Evolutionary conservation across 2,888 invertebrate genomes (phyloP), one percentile per base, ranked within the genome.

Genomic region (Drosophila percnosoma): DNA sequence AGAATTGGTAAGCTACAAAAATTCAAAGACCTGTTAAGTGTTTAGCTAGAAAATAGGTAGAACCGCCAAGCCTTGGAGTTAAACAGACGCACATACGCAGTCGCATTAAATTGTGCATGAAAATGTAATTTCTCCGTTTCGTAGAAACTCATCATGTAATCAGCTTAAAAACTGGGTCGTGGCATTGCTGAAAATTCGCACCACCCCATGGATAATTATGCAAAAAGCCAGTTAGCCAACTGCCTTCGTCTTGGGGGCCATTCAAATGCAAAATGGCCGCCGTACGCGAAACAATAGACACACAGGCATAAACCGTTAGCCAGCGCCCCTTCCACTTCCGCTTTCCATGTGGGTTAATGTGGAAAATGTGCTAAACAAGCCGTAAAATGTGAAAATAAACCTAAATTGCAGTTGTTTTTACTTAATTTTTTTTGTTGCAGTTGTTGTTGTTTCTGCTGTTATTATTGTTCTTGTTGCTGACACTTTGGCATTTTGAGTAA

Each of bases 321-420:
- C 18, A 38, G 24, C n/a, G 34, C 66, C 40, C 55, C 51, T 24
- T 29, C 58, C 38, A 67, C 57, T 65, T 73, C 69, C 67, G 60
- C 65, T 78, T 72, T 59, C 78, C 82, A 82, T 80, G 75, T 84
- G 86, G 84, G 84, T 78, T 84, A 84, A 84, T 84, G 84, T 83
- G 88, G 64, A 70, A 87, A 84, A 85, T 82, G 87, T 86, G 88
- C 88, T 85, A 85, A 85, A 68, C 76, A 79, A 73, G 75, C 68
- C 67, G 67, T 64, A 71, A 65, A 74, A 74, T 62, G 70, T 53
- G 8, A 52, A 69, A 73, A 77, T 78, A 74, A 74, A 85, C 75
- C 68, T 68, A 85, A 80, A 82, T 87, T 84, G 75, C 73, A 61
- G 33, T 61, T 70, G 63, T 55, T 65, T 68, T 78, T 53, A 38